Evolutionary conservation across 2,797 vertebrate genomes (phyloP).

Genomic region (Mus minutoides): DNA sequence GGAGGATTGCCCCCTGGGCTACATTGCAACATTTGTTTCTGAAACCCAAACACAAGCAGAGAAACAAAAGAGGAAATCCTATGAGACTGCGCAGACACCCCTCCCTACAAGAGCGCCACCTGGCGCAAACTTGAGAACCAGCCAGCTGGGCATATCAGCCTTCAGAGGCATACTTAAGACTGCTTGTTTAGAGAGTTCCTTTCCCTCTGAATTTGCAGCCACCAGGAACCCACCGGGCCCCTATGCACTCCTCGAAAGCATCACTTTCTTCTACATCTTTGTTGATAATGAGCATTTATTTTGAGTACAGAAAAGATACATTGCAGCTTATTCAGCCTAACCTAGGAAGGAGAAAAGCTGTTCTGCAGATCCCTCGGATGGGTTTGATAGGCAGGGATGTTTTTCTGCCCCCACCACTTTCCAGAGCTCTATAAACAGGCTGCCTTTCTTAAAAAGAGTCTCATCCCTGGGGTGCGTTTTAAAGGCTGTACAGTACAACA

Average conservation of each 20-base stretch:
- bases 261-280: slow-evolving; percentile 49
- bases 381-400: slow-evolving; percentile 32
- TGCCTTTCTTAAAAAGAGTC: slow-evolving; percentile 45
- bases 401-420: rapidly evolving
- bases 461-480: slow-evolving; percentile 51
- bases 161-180: neutral
- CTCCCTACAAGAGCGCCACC: neutral
- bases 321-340: slow-evolving; percentile 62
- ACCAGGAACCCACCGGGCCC: neutral
- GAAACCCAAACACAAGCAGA: neutral
- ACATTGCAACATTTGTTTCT: neutral
- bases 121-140: neutral
- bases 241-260: neutral
- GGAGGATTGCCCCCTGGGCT: neutral
- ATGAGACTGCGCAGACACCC: neutral
- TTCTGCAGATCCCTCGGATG: neutral
- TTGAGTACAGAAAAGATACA: slow-evolving; percentile 78
- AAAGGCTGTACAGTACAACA: slow-evolving; percentile 55
- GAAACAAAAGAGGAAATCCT: neutral
- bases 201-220: neutral
- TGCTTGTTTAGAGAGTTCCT: neutral
- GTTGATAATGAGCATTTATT: slow-evolving; percentile 73
- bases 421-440: slow-evolving; percentile 54
- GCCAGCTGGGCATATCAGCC: neutral
- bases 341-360: slow-evolving; percentile 70